phyloP scores from a whole-genome alignment of 2,797 vertebrate species.

The Pteronotus mesoamericanus region DNA sequence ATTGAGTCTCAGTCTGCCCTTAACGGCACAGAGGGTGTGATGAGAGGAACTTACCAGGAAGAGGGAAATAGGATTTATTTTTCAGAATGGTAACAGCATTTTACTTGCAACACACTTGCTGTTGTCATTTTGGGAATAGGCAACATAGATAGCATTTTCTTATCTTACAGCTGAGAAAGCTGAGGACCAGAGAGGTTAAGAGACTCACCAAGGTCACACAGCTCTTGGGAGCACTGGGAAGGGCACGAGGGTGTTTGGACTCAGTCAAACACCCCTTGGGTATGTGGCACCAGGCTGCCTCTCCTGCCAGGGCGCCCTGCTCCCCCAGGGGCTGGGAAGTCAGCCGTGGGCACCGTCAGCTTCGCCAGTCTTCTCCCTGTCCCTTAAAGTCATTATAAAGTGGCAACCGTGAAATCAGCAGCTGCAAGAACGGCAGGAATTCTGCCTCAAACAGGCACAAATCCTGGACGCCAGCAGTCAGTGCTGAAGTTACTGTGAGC shows the following conservation, averaged over 20 bases:
- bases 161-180: neutral
- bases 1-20: neutral
- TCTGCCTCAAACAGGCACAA: conserved; percentile 56
- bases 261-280: neutral
- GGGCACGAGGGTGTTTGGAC: neutral
- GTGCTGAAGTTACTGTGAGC: conserved; percentile 56
- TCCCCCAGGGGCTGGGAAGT: conserved; percentile 21
- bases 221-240: neutral
- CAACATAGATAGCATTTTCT: neutral
- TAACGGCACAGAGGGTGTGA: neutral
- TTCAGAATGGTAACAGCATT: neutral
- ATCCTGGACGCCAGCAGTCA: conserved; percentile 63
- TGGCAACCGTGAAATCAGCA: conserved; percentile 52
- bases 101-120: neutral
- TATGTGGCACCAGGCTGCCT: neutral
- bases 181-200: neutral
- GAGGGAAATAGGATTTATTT: neutral
- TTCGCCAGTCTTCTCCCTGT: conserved; percentile 35
- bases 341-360: conserved; percentile 24
- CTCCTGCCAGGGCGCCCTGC: neutral
- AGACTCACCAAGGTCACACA: neutral
- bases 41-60: neutral
- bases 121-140: neutral
- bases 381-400: conserved; percentile 68
- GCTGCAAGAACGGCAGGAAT: conserved; percentile 56